These are phyloP conservation scores for Julus scandinavius DNA, from an alignment of 2,888 invertebrate genomes.

Conservation along the genomic window DNA sequence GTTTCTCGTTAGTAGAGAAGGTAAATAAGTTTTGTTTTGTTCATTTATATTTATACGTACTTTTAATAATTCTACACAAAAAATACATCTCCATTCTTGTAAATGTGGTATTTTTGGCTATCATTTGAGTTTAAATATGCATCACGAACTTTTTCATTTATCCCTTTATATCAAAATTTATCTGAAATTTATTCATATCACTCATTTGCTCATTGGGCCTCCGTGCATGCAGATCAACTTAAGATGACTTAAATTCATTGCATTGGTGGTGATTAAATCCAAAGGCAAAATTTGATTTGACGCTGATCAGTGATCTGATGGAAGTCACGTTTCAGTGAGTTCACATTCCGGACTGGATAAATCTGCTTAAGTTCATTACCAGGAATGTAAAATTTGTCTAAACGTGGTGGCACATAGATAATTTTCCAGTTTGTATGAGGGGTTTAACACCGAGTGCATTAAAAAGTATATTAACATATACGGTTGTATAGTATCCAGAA, in stretches of 20 bases:
- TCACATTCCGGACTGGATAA: background rate
- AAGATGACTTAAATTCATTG: background rate
- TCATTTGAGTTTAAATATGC: background rate
- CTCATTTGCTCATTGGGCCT: background rate
- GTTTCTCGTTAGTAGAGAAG: constrained; percentile 68
- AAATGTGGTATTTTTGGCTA: background rate
- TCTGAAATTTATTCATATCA: background rate
- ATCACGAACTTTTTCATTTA: background rate
- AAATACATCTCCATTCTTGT: background rate
- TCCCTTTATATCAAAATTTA: background rate
- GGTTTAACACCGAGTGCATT: background rate
- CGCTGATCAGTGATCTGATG: background rate
- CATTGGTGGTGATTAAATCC: background rate
- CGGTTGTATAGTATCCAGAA: background rate
- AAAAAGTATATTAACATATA: constrained; percentile 2
- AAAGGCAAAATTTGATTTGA: background rate
- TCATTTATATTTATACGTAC: background rate
- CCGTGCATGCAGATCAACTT: background rate
- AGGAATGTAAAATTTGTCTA: background rate
- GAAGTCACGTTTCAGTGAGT: background rate
- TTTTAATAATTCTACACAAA: background rate
- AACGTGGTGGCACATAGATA: background rate
- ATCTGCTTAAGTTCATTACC: background rate
- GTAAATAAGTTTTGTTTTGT: constrained; percentile 61
- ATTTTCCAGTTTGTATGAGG: background rate